Evolutionary conservation across 37 sponge, comb jelly and placozoan genomes (phyloP).

Genomic region (Oopsacas minuta): DNA sequence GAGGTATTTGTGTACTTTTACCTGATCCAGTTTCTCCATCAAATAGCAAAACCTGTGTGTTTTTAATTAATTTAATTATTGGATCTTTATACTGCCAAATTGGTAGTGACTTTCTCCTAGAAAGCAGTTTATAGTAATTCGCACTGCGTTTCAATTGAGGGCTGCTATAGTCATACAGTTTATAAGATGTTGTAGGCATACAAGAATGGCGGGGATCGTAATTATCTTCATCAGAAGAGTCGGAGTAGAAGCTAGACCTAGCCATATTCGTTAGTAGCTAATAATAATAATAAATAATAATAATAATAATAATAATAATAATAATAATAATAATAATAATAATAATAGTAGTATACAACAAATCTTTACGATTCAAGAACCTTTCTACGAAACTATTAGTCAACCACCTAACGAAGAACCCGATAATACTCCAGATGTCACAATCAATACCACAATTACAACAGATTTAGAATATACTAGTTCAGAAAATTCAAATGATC

Average conservation of each 20-base stretch:
- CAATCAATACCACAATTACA: too few relatives aligned
- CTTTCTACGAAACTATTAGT: too few relatives aligned
- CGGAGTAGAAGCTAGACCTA: background rate
- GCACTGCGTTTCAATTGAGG: too few relatives aligned
- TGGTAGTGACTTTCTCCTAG: background rate
- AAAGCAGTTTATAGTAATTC: background rate
- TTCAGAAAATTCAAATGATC: too few relatives aligned
- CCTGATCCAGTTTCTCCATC: background rate
- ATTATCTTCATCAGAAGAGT: background rate
- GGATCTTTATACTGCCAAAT: background rate
- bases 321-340: too few relatives aligned
- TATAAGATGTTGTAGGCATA: background rate
- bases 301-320: too few relatives aligned
- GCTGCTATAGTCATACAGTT: background rate
- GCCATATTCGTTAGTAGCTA: background rate
- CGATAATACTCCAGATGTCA: too few relatives aligned
- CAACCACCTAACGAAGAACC: too few relatives aligned
- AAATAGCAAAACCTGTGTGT: background rate
- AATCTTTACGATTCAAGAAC: too few relatives aligned
- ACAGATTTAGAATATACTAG: too few relatives aligned
- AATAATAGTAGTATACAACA: too few relatives aligned
- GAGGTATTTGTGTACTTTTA: constrained; percentile 13
- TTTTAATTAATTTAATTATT: background rate
- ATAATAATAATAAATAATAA: too few relatives aligned
- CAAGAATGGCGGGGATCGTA: background rate